phyloP scores from a whole-genome alignment of 2,113 vertebrate genomes.

The Pelobates fuscus region DNA sequence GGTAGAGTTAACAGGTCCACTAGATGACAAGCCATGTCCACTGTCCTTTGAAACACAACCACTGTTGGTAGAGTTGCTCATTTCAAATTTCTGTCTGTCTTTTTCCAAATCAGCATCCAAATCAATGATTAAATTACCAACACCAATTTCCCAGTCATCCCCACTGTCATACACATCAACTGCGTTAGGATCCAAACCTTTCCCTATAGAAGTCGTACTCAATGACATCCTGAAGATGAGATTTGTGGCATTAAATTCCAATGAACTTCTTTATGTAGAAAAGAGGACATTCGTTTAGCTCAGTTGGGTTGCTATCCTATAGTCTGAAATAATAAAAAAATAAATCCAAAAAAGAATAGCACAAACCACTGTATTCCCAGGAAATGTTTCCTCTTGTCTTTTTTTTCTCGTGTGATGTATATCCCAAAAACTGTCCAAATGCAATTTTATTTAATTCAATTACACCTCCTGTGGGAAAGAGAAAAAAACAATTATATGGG shows the following conservation, averaged over 20 bases:
- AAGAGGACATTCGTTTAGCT: slow-evolving; percentile 83
- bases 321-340: slow-evolving; percentile 36
- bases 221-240: slow-evolving; percentile 85
- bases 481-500: slow-evolving; percentile 62
- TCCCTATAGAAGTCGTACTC: slow-evolving; percentile 79
- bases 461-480: slow-evolving; percentile 68
- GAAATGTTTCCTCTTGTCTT: slow-evolving; percentile 19
- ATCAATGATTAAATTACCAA: slow-evolving; percentile 88
- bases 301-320: slow-evolving; percentile 62
- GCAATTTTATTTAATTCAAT: slow-evolving; percentile 9
- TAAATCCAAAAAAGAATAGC: slow-evolving; percentile 47
- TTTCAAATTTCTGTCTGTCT: slow-evolving; percentile 92
- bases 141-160: slow-evolving; percentile 86
- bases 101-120: slow-evolving; percentile 92
- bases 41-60: slow-evolving; percentile 80
- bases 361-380: slow-evolving; percentile 23
- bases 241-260: slow-evolving; percentile 76
- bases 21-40: slow-evolving; percentile 74
- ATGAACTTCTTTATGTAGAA: slow-evolving; percentile 77
- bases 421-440: slow-evolving; percentile 27
- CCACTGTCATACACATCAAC: slow-evolving; percentile 86
- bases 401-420: slow-evolving; percentile 5
- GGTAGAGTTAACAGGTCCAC: slow-evolving; percentile 76
- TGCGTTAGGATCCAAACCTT: slow-evolving; percentile 82
- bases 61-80: slow-evolving; percentile 83